phyloP scores from a whole-genome alignment of 2,888 invertebrate species.

The Xestia ashworthii region DNA sequence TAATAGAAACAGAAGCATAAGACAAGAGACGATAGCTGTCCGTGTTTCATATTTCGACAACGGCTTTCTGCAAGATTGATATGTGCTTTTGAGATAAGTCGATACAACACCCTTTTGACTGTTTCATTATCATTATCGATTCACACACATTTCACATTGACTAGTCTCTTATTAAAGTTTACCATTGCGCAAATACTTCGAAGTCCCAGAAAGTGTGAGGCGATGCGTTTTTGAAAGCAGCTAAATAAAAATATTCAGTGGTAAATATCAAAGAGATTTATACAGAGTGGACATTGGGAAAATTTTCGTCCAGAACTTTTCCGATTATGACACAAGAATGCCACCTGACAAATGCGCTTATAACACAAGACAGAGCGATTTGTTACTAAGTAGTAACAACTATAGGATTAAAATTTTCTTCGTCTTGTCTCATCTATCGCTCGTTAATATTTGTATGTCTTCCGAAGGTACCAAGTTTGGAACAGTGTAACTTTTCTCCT shows the following conservation, averaged over 20 bases:
- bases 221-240: background rate
- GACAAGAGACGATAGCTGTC: background rate
- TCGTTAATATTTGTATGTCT: too few species aligned
- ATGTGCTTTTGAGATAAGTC: background rate
- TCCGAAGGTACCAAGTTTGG: too few species aligned
- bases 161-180: background rate
- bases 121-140: background rate
- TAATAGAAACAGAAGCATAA: constrained; percentile 49
- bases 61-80: background rate
- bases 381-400: too few species aligned
- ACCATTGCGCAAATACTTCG: background rate
- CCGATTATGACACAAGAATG: too few species aligned
- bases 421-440: too few species aligned
- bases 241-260: background rate
- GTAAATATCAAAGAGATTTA: background rate
- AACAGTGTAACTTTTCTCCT: background rate
- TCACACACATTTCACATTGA: background rate
- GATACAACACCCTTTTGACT: background rate
- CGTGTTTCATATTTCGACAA: background rate
- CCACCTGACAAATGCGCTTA: too few species aligned
- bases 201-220: background rate
- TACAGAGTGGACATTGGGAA: too few species aligned
- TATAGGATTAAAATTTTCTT: too few species aligned
- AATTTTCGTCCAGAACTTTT: too few species aligned
- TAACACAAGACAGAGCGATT: too few species aligned